Evolutionary conservation across 2,797 vertebrate species (phyloP).

Genomic region (Pseudopleuronectes americanus): DNA sequence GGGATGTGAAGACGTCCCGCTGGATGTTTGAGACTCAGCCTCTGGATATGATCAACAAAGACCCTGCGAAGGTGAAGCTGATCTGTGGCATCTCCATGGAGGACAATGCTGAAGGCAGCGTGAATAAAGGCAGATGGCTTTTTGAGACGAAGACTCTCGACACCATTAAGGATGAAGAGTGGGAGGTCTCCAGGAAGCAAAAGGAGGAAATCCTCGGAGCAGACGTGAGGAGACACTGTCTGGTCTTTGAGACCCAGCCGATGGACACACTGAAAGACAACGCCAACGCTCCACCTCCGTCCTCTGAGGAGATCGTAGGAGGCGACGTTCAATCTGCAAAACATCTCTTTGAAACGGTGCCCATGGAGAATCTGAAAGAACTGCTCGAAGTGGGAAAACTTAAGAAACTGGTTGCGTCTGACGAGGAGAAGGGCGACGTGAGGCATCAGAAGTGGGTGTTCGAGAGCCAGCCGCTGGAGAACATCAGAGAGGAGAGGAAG

Average conservation of each 20-base stretch:
- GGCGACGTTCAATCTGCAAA: conserved; percentile 89
- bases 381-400: conserved; percentile 88
- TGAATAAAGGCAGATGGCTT: conserved; percentile 87
- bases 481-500: conserved; percentile 90
- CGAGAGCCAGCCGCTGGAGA: conserved; percentile 91
- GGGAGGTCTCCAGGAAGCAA: conserved; percentile 78
- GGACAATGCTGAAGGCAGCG: conserved; percentile 83
- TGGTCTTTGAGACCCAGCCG: conserved; percentile 91
- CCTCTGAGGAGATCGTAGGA: conserved; percentile 87
- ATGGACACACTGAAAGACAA: conserved; percentile 89
- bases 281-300: conserved; percentile 73
- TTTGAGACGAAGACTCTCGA: conserved; percentile 90
- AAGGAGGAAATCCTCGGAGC: conserved; percentile 89
- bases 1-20: conserved; percentile 87
- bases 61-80: conserved; percentile 86
- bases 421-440: conserved; percentile 92
- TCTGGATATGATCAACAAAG: conserved; percentile 88
- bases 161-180: conserved; percentile 89
- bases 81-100: conserved; percentile 89
- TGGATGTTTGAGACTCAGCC: conserved; percentile 91
- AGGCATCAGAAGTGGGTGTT: conserved; percentile 92
- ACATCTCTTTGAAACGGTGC: conserved; percentile 90
- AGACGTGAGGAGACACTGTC: conserved; percentile 89
- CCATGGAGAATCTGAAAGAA: conserved; percentile 90
- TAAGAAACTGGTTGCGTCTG: conserved; percentile 83